Evolutionary conservation across 2,113 vertebrate genomes (phyloP).

Genomic region (Leucoraja erinaceus): DNA sequence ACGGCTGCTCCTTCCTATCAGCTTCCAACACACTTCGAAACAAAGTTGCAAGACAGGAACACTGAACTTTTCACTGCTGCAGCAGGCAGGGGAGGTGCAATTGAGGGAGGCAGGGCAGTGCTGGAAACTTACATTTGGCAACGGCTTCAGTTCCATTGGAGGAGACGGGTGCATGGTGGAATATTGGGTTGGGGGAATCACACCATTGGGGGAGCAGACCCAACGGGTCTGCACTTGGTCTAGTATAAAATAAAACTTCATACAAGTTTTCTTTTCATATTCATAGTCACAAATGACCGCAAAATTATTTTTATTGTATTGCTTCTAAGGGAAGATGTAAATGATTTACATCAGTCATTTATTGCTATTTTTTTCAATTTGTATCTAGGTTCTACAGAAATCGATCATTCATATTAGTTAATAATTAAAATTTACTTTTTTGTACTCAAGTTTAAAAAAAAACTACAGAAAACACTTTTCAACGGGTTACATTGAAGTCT

Average conservation of each 20-base stretch:
- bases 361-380: neutral
- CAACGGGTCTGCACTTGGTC: no score
- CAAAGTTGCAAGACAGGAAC: no score
- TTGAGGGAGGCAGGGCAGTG: no score
- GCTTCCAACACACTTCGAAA: no score
- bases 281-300: neutral
- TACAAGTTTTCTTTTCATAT: neutral
- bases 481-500: neutral
- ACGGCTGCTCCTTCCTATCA: no score
- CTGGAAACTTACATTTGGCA: no score
- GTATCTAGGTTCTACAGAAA: conserved; percentile 1
- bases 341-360: neutral
- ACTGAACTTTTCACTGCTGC: no score
- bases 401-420: neutral
- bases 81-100: no score
- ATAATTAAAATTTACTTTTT: conserved; percentile 23
- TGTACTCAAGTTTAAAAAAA: conserved; percentile 8
- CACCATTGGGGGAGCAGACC: no score
- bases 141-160: no score
- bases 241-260: neutral
- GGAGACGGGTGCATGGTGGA: no score
- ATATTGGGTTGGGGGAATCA: no score
- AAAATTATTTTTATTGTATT: neutral
- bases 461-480: neutral
- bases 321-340: neutral